phyloP scores from a whole-genome alignment of 1,140 invertebrate species.

The Macrobrachium nipponense region DNA sequence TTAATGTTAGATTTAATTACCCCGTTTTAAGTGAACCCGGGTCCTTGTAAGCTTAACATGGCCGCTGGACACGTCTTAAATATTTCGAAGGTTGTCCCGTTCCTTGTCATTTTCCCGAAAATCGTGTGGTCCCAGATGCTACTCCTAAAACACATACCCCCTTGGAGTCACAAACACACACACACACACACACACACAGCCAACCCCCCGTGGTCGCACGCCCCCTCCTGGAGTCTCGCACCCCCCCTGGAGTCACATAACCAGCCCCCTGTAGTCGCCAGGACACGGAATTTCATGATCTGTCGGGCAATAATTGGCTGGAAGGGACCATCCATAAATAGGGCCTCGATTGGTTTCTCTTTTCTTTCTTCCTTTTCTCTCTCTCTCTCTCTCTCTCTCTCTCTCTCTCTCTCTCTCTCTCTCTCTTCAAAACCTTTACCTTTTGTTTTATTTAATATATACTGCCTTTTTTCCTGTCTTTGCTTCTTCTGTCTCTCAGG shows the following conservation, averaged over 20 bases:
- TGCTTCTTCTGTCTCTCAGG: too few species aligned
- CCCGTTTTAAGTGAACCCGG: too few species aligned
- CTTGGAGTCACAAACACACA: not conserved
- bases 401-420: slow-evolving; percentile 3
- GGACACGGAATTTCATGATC: not conserved
- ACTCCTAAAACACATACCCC: not conserved
- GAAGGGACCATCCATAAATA: not conserved
- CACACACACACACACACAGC: not conserved
- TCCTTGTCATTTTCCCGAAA: not conserved
- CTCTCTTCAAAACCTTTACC: not conserved
- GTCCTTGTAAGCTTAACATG: too few species aligned
- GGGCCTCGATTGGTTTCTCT: not conserved
- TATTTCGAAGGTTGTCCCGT: not conserved
- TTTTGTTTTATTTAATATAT: too few species aligned
- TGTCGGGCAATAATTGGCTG: not conserved
- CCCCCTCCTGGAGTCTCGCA: not conserved
- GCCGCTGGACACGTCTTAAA: too few species aligned
- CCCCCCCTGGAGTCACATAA: not conserved
- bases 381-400: slow-evolving; percentile 8
- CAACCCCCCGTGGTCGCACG: not conserved
- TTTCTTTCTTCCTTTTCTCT: not conserved
- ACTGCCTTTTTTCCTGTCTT: too few species aligned
- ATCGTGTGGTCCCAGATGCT: not conserved
- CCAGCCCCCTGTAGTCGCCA: not conserved
- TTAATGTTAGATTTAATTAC: too few species aligned